Evolutionary conservation across 2,113 vertebrate genomes (phyloP), one percentile per base, ranked within the genome.

Genomic region (Sterrhoptilus dennistouni): DNA sequence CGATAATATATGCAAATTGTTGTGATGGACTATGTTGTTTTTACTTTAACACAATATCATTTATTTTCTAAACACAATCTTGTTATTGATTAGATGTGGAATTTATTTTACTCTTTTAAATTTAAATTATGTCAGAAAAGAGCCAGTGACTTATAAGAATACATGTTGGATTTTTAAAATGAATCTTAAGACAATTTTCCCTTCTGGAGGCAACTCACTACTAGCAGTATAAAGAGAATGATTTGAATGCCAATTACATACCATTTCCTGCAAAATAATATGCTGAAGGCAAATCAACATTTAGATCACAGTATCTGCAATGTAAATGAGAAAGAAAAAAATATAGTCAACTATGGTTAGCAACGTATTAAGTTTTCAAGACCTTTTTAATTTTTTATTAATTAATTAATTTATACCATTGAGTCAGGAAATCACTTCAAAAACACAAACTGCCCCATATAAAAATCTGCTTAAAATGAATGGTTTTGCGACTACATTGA

Each of bases 11-110:
- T 81, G 76, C 75, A 84, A 81, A 95, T 78, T 71, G 45, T 68
- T 94, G 42, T 90, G 83, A 90, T 84, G 36, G 86, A 95, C 21
- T 86, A 45, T 8, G 54, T 75, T 87, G 60, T 83, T 93, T 95
- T 93, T 83, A 31, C 23, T 76, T 93, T 88, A 76, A 60, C 20
- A 65, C 5, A 40, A 5, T 75, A 74, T 27, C 13, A 74, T 95
- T 86, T 77, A 50, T 94, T 93, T 93, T 90, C 86, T 80, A 77
- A 86, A 66, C 38, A 84, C 29, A 75, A 25, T 35, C 16, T 56
- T 77, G 2, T 38, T 89, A 92, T 84, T 78, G 63, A 87, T 92
- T 93, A 64, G 66, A 75, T 56, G 56, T 64, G 28, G 35, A 87
- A 84, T 92, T 70, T 72, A 89, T 87, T 89, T 91, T 66, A 83